Conservation (phyloP, 1,140 invertebrate species). For the Caenorhabditis elegans region DNA sequence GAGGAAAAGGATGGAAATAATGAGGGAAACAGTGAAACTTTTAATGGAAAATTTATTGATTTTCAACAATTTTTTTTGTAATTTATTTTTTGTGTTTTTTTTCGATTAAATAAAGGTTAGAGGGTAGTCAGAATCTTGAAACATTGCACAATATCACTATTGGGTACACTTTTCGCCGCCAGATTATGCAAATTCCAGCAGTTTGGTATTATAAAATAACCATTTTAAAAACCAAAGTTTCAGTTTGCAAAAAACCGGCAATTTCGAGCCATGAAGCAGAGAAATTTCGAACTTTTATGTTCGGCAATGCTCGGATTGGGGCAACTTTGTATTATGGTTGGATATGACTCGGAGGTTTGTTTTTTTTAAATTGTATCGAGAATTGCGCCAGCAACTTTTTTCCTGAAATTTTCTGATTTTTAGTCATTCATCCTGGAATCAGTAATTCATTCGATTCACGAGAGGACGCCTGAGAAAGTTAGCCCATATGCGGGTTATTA, state of each 20-base stretch:
- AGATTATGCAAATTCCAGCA: too few relatives aligned
- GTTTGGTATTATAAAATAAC: too few relatives aligned
- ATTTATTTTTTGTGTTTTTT: neutral
- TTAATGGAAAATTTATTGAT: neutral
- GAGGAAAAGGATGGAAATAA: neutral
- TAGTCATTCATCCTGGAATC: conserved; percentile 28
- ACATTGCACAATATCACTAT: too few relatives aligned
- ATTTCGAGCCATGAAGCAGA: neutral
- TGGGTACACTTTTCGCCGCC: too few relatives aligned
- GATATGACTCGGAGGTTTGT: conserved; percentile 24
- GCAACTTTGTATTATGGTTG: conserved; percentile 7
- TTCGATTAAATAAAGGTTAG: too few relatives aligned
- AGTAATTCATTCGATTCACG: conserved; percentile 34
- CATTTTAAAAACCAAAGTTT: too few relatives aligned
- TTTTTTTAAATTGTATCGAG: too few relatives aligned
- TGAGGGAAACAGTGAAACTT: neutral
- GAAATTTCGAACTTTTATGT: neutral
- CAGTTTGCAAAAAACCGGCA: too few relatives aligned
- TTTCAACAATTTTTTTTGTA: neutral
- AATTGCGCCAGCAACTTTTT: too few relatives aligned
- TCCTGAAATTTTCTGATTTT: too few relatives aligned
- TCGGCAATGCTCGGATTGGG: neutral
- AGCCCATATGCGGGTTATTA: conserved; percentile 27
- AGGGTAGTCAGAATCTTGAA: too few relatives aligned
- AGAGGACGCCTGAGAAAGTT: neutral